A percentile compares a stretch with the other conserved stretches of the same genome.
These are phyloP conservation scores for Vimba vimba DNA, from an alignment of 2,113 vertebrate genomes.

Conservation along the genomic window DNA sequence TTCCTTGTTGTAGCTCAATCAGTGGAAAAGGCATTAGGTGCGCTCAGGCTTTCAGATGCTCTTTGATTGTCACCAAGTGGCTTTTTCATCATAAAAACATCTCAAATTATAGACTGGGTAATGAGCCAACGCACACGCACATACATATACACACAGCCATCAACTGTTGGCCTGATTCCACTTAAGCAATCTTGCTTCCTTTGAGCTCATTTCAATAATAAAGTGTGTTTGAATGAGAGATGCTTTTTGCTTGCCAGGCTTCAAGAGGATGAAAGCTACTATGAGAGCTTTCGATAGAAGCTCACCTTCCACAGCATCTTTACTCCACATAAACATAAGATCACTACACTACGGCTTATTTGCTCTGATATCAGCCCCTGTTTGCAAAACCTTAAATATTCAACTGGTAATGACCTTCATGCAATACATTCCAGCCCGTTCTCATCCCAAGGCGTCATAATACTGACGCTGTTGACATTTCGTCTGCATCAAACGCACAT, in stretches of 20 bases:
- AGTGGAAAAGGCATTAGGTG: conserved; percentile 40
- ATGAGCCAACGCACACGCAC: conserved; percentile 25
- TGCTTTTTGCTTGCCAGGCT: conserved; percentile 36
- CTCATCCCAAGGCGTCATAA: too few species aligned
- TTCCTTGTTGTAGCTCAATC: conserved; percentile 16
- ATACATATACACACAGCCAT: conserved; percentile 12
- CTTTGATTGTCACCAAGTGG: conserved; percentile 47
- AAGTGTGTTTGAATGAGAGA: conserved; percentile 42
- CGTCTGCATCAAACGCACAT: too few species aligned
- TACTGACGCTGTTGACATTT: too few species aligned
- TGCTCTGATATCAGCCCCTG: neutral
- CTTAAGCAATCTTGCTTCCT: conserved; percentile 36
- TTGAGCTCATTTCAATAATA: conserved; percentile 49
- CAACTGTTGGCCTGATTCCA: conserved; percentile 45
- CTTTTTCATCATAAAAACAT: conserved; percentile 41
- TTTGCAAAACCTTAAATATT: neutral
- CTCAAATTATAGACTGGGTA: conserved; percentile 39
- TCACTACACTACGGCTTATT: neutral
- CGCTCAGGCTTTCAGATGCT: conserved; percentile 35
- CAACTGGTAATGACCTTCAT: neutral
- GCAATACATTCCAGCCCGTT: too few species aligned
- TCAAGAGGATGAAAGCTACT: conserved; percentile 42
- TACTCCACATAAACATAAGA: conserved; percentile 14
- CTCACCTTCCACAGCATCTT: conserved; percentile 32
- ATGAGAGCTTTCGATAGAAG: conserved; percentile 42